These are phyloP conservation scores for Camponotus floridanus DNA, from an alignment of 1,140 invertebrate genomes.

Conservation along the genomic window DNA sequence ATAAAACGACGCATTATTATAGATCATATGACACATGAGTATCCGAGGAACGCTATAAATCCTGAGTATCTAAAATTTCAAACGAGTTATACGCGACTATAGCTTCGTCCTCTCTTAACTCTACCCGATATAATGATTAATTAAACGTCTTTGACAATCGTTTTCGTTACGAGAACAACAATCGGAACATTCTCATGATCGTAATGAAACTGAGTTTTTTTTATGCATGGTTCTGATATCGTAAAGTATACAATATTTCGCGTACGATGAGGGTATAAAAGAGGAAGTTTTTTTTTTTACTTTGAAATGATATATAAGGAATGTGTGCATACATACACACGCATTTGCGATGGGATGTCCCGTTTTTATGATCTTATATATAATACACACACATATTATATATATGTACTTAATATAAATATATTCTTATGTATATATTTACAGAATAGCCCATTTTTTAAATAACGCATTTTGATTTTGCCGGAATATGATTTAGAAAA, in stretches of 20 bases:
- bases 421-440: conserved; percentile 3
- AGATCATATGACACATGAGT: conserved; percentile 72
- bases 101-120: not conserved
- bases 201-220: conserved; percentile 20
- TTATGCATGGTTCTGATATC: not conserved
- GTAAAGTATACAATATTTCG: conserved; percentile 33
- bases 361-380: not conserved
- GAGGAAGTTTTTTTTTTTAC: conserved; percentile 29
- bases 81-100: conserved; percentile 6
- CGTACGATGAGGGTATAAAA: not conserved
- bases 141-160: conserved; percentile 29
- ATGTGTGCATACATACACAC: conserved; percentile 28
- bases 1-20: conserved; percentile 77
- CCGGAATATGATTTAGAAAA: not conserved
- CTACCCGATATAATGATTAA: conserved; percentile 19
- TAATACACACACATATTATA: not conserved
- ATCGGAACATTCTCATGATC: conserved; percentile 1
- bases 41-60: conserved; percentile 73
- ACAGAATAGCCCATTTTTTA: not conserved
- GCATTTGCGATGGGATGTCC: conserved; percentile 26
- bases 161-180: conserved; percentile 15
- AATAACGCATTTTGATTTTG: not conserved
- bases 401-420: conserved; percentile 31
- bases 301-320: conserved; percentile 17
- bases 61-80: conserved; percentile 74